Base-by-base conservation (phyloP, 2,113 vertebrate species). In the Copsychus sechellarum region DNA sequence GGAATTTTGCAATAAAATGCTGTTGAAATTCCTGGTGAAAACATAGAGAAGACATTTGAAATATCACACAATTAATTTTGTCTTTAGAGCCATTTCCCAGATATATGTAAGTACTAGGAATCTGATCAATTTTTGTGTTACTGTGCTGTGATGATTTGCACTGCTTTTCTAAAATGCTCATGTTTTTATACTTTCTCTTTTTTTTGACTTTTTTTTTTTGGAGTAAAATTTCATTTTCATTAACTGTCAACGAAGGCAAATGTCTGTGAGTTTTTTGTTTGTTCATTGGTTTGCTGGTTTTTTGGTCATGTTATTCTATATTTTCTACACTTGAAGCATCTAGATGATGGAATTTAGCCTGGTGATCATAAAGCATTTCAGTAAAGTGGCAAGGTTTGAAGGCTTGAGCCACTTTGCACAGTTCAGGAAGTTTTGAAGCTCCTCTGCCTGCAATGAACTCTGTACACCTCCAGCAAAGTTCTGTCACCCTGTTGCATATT, bases 371-470 rank as follows among this genome's bases (percentile, higher is more conserved):
- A 95, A 94, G 34, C 36, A 72, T 66, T 77, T 90, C 22, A 66
- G 40, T 81, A 20, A 95, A 71, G 26, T 20, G 71, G 18, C 64
- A 85, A 87, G 48, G 81, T 88, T 93, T 95, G 43, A 80, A 95
- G 60, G 85, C 72, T 92, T 95, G 50, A 96, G 67, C 50, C 51
- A 8, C 50, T 38, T 54, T 50, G 69, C 74, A 66, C 58, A 71
- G 22, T 5, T 90, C 34, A 87, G 57, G 36, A 56, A 66, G 53
- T 91, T 97, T 97, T 97, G 96, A 96, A 96, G 64, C 87, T 95
- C 36, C 26, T 81, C 23, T 89, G 60, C 81, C 97, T 94, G 42
- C 69, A 53, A 4, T 71, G 77, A 80, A 14, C 38, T 87, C 36
- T 77, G 14, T 66, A 64, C 89, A 84, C 88, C 81, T 96, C 72